A percentile compares a stretch with the other conserved stretches of the same genome.
phyloP scores from a whole-genome alignment of 2,888 invertebrate genomes.

The Julus scandinavius region DNA sequence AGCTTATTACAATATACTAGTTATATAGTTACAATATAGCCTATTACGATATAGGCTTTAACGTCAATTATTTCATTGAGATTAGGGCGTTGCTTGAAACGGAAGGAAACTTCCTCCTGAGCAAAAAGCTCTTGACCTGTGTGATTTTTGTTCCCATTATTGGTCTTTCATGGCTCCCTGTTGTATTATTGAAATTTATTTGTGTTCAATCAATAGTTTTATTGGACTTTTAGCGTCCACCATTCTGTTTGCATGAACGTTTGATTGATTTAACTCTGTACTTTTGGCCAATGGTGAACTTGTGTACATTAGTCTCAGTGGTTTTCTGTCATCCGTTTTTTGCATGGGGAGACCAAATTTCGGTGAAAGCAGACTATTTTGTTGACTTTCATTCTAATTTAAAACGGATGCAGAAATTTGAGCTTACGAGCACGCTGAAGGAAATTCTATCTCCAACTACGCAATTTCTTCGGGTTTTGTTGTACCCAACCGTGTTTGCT shows the following conservation, averaged over 20 bases:
- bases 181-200: not conserved
- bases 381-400: slow-evolving; percentile 31
- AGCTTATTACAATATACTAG: too few species aligned
- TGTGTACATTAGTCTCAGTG: not conserved
- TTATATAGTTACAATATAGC: too few species aligned
- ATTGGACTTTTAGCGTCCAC: not conserved
- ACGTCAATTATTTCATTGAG: too few species aligned
- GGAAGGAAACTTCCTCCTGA: too few species aligned
- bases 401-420: not conserved
- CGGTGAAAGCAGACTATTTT: not conserved
- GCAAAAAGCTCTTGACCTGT: not conserved
- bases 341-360: not conserved
- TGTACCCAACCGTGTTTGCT: not conserved
- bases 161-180: not conserved
- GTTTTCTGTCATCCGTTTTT: not conserved
- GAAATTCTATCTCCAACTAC: not conserved
- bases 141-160: not conserved
- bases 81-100: too few species aligned
- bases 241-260: not conserved
- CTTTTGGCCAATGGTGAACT: not conserved
- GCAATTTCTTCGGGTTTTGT: not conserved
- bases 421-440: not conserved
- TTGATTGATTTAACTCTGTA: not conserved
- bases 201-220: not conserved
- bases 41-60: too few species aligned